Base-by-base conservation (phyloP, 2,797 vertebrate species). In the Acipenser transmontanus region DNA sequence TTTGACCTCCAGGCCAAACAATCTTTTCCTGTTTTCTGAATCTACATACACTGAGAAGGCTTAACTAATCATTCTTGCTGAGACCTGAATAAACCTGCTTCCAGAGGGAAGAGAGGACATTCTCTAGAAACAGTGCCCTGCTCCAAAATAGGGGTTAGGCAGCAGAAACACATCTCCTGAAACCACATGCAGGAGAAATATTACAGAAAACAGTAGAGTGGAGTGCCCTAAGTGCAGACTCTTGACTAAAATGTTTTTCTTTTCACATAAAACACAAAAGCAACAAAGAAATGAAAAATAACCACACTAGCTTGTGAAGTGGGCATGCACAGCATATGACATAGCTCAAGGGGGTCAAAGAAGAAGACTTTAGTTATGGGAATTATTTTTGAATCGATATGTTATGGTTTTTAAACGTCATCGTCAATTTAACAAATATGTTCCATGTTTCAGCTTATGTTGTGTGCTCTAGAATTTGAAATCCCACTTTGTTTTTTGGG, bases 201-300 rank as follows among this genome's bases (percentile, higher is more conserved):
- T 1, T n/a, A 1, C 12, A 11, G 7, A 57, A n/a, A 7, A 57
- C 12, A 14, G 14, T 14, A 34, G 54, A n/a, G 54, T 7, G 14
- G 54, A 4, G 12, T 13, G 4, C 7, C 54, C 14, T 57, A 11
- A 57, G 7, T n/a, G 54, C 7, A n/a, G 6, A 57, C 9, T n/a
- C 9, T 57, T 57, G 54, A 57, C 14, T 57, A 14, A 57, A 57
- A 11, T 57, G 54, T 57, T 57, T 57, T 57, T 57, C 54, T 57
- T 57, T 57, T n/a, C 12, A 57, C 54, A 13, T 13, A n/a, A 7
- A n/a, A 13, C 54, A 57, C 9, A 57, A 57, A 57, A 57, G 54
- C 54, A 57, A 57, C 12, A n/a, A 57, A 57, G 11, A 57, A 57
- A 57, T 57, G 11, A 57, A 12, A 57, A 12, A 52, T 52, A 57